phyloP scores from a whole-genome alignment of 2,888 invertebrate species.

The Heteromyza rotundicornis region DNA sequence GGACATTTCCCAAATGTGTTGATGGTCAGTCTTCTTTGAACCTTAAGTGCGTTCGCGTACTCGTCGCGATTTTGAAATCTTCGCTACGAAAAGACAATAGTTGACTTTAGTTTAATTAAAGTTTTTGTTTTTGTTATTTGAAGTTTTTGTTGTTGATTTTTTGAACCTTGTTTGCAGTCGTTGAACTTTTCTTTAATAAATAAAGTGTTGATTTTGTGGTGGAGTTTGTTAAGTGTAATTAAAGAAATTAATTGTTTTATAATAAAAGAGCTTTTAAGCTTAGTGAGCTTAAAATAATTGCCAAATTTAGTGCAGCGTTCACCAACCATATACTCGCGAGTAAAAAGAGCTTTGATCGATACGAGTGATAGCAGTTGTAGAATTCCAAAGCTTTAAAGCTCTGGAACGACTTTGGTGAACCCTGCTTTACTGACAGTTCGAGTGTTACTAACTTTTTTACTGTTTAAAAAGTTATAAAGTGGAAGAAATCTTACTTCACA shows the following conservation, averaged over 20 bases:
- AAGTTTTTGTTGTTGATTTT: neutral
- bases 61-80: conserved; percentile 43
- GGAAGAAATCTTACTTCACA: too few relatives aligned
- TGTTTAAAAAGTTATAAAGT: too few relatives aligned
- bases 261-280: neutral
- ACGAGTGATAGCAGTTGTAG: too few relatives aligned
- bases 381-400: too few relatives aligned
- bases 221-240: conserved; percentile 5
- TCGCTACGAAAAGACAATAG: conserved; percentile 30
- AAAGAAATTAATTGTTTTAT: conserved; percentile 24
- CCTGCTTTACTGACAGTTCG: too few relatives aligned
- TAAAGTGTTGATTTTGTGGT: conserved; percentile 35
- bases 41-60: conserved; percentile 38
- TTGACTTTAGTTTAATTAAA: conserved; percentile 5
- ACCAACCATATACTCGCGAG: too few relatives aligned
- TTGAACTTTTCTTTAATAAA: conserved; percentile 39
- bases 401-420: too few relatives aligned
- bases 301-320: too few relatives aligned
- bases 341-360: too few relatives aligned
- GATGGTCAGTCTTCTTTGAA: conserved; percentile 49
- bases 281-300: neutral
- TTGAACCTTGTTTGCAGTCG: conserved; percentile 33
- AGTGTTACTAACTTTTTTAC: too few relatives aligned
- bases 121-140: conserved; percentile 38
- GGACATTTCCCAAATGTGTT: neutral